Evolutionary conservation across 2,797 vertebrate species (phyloP).

Genomic region (Macropodus opercularis): DNA sequence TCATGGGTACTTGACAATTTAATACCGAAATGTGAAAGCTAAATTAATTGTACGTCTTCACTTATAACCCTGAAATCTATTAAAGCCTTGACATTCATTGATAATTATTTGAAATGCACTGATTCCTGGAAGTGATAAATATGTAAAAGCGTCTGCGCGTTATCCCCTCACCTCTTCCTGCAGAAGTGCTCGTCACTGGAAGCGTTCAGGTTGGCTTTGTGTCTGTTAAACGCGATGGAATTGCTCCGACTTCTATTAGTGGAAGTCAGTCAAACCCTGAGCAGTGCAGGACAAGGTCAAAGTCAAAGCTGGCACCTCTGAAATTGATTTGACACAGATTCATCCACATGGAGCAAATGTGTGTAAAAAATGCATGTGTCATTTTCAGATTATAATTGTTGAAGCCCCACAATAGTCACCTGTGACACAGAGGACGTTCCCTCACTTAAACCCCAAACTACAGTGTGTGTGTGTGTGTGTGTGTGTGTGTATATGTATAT

Average conservation of each 20-base stretch:
- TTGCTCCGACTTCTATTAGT: slow-evolving; percentile 65
- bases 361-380: slow-evolving; percentile 66
- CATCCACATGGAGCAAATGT: slow-evolving; percentile 52
- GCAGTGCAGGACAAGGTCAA: slow-evolving; percentile 65
- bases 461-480: too few relatives aligned
- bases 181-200: slow-evolving; percentile 28
- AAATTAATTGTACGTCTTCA: slow-evolving; percentile 42
- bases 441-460: slow-evolving; percentile 2
- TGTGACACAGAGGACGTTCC: slow-evolving; percentile 27
- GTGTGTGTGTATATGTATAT: too few relatives aligned
- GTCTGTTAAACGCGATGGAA: slow-evolving; percentile 61
- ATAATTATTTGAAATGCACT: slow-evolving; percentile 44
- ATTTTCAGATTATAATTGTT: slow-evolving; percentile 57
- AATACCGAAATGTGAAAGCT: slow-evolving; percentile 44
- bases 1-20: slow-evolving; percentile 44
- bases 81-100: slow-evolving; percentile 42
- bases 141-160: slow-evolving; percentile 41
- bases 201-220: slow-evolving; percentile 50
- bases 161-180: slow-evolving; percentile 25
- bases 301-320: slow-evolving; percentile 60
- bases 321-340: slow-evolving; percentile 79
- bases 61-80: slow-evolving; percentile 50
- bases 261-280: slow-evolving; percentile 56
- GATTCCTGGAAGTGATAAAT: slow-evolving; percentile 35
- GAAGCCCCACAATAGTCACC: slow-evolving; percentile 37